These are phyloP conservation scores for Parazoanthus darwini DNA, from an alignment of 92 coral and sea anemone genomes.

Conservation along the genomic window DNA sequence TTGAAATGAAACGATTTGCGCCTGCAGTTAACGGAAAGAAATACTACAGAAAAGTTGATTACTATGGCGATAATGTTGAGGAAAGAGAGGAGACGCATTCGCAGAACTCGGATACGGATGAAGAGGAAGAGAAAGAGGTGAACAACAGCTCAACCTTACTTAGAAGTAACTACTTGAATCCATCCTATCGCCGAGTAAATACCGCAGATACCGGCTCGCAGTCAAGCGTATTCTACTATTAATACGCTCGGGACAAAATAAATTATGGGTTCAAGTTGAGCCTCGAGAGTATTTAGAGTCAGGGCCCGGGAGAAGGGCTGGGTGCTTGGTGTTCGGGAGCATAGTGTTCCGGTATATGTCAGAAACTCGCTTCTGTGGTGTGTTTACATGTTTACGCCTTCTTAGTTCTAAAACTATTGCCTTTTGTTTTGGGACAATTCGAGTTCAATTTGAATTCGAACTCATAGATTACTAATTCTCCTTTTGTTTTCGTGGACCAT, in stretches of 20 bases:
- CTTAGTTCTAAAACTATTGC: too few species aligned
- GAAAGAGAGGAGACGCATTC: conserved; percentile 17
- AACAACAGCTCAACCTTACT: not conserved
- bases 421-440: too few species aligned
- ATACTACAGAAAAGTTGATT: conserved; percentile 19
- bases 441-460: too few species aligned
- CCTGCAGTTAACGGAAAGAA: conserved; percentile 38
- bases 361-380: too few species aligned
- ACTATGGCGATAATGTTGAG: conserved; percentile 20
- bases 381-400: too few species aligned
- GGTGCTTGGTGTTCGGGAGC: too few species aligned
- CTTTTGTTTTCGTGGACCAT: too few species aligned
- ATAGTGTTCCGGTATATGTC: too few species aligned
- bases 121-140: conserved; percentile 15
- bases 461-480: too few species aligned
- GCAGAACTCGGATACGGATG: conserved; percentile 22
- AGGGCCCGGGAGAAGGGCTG: too few species aligned
- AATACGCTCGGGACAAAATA: not conserved
- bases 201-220: not conserved
- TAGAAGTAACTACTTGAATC: conserved; percentile 14
- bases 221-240: conserved; percentile 21
- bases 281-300: too few species aligned
- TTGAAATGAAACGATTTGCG: conserved; percentile 38
- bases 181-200: conserved; percentile 24
- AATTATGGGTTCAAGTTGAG: too few species aligned